A percentile compares a stretch with the other conserved stretches of the same genome.
phyloP scores from a whole-genome alignment of 2,797 vertebrate species.

The Bryconaethiops microstoma region DNA sequence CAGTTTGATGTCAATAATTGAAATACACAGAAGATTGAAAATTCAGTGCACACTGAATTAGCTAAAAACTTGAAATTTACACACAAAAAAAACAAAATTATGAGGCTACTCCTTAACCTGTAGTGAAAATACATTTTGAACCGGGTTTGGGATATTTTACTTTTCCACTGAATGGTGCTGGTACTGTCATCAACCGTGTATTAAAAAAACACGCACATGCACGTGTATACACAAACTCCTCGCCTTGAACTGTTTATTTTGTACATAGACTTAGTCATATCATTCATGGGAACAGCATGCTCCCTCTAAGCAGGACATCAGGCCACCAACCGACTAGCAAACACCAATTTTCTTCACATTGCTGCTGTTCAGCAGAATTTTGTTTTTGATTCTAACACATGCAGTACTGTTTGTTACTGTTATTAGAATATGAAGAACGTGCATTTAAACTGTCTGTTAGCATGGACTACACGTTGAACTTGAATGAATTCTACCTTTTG shows the following conservation, averaged over 20 bases:
- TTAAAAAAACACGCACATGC: not conserved
- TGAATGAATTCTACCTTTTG: no score
- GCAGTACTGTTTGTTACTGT: not conserved
- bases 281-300: slow-evolving; percentile 56
- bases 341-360: not conserved
- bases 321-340: slow-evolving; percentile 16
- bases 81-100: no score
- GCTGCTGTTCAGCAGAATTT: not conserved
- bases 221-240: slow-evolving; percentile 53
- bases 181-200: slow-evolving; percentile 27
- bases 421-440: not conserved
- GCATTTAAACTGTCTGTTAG: not conserved
- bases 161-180: not conserved
- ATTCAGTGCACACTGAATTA: not conserved
- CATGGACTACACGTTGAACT: no score
- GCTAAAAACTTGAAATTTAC: no score
- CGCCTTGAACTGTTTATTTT: slow-evolving; percentile 67
- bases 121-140: not conserved
- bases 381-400: not conserved
- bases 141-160: not conserved
- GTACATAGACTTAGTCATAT: slow-evolving; percentile 68
- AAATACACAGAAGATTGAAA: no score
- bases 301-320: slow-evolving; percentile 31
- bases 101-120: not conserved
- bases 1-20: no score